Conservation (phyloP, 2,888 invertebrate species). For the Theretra japonica region DNA sequence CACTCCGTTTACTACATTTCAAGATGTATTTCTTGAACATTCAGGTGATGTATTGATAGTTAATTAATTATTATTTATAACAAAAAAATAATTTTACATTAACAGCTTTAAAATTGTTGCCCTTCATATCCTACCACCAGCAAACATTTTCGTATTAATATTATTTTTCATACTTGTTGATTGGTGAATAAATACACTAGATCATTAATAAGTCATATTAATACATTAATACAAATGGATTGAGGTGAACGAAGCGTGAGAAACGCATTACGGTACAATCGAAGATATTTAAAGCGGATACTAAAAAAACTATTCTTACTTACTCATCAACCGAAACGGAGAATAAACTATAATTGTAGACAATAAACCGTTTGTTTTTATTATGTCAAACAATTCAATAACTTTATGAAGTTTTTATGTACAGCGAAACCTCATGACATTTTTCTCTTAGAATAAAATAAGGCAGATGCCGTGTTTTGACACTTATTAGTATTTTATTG, state of each 20-base stretch:
- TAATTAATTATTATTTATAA: too few species aligned
- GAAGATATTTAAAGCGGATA: neutral
- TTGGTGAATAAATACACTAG: too few species aligned
- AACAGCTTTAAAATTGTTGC: too few species aligned
- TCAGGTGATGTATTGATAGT: too few species aligned
- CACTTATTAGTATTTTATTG: neutral
- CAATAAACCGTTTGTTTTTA: neutral
- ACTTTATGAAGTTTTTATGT: neutral
- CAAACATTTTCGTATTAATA: too few species aligned
- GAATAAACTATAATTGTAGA: neutral
- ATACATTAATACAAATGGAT: conserved; percentile 3
- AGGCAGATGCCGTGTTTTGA: neutral
- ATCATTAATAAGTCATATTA: neutral
- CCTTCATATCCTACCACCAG: too few species aligned
- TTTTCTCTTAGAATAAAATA: neutral
- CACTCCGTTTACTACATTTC: too few species aligned
- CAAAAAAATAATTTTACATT: too few species aligned
- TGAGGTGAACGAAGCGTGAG: neutral
- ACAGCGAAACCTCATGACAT: neutral
- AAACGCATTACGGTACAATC: neutral
- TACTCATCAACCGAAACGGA: neutral
- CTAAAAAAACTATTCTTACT: neutral
- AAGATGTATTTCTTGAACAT: too few species aligned
- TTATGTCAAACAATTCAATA: neutral
- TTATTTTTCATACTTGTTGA: too few species aligned